Evolutionary conservation across 2,888 invertebrate genomes (phyloP), one percentile per base, ranked within the genome.

Genomic region (Sussaba pulchella): DNA sequence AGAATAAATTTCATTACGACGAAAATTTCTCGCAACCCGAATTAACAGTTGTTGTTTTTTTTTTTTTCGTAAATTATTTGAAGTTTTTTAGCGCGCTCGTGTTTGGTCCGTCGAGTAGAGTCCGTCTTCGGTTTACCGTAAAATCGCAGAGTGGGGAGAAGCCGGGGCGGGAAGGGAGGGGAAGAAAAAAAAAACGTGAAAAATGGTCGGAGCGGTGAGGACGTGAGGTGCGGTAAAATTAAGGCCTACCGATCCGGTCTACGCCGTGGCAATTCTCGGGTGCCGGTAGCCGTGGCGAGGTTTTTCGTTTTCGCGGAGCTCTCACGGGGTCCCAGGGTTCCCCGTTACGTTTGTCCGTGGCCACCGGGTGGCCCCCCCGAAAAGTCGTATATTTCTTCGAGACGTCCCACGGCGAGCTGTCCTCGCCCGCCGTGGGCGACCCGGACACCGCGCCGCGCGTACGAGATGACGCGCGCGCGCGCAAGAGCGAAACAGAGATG

Each of bases 381-480:
- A 87, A 87, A 87, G 86, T 87, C 88, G 86, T 88, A 89, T 89
- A 89, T 90, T 87, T 89, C 85, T 86, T 67, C 54, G 71, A 84
- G 89, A 87, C 89, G 89, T 89, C 90, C 89, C 88, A 88, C 87
- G 86, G 89, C 85, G 88, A 89, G 86, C 88, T 90, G 88, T 89
- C 89, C 85, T 87, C 90, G 84, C 87, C 85, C 86, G 78, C 86
- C 85, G 83, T 86, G 86, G 86, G 85, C 85, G 85, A 87, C 85
- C 86, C 84, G 85, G 86, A 87, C 88, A 85, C 87, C 86, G 84
- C 83, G n/a, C n/a, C n/a, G n/a, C 86, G 78, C 71, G 84, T 83
- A 84, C 74, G 82, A 81, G 83, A 85, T 84, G 79, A 77, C 79
- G 78, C 73, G 75, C 45, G 73, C 43, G n/a, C 43, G 43, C 4